These are phyloP conservation scores for Cynodonichthys magdalenae DNA, from an alignment of 2,797 vertebrate genomes.

Conservation along the genomic window DNA sequence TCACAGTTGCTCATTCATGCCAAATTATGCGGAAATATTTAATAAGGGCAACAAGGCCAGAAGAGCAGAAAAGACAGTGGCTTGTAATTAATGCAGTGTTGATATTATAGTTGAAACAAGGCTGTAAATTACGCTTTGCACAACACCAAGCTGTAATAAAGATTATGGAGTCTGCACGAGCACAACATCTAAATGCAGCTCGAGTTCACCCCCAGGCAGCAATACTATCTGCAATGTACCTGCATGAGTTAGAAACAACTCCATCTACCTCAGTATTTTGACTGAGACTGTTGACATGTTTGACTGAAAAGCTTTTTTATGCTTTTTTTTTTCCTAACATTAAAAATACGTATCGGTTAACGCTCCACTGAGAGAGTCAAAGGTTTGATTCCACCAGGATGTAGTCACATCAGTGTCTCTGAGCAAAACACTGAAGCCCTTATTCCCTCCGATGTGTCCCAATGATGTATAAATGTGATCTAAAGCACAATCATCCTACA, in stretches of 20 bases:
- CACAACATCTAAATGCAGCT: constrained; percentile 11
- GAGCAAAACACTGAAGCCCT: too few species aligned
- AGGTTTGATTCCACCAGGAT: too few species aligned
- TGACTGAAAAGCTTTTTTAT: too few species aligned
- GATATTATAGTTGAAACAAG: constrained; percentile 2
- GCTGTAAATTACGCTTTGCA: constrained; percentile 12
- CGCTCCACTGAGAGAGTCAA: too few species aligned
- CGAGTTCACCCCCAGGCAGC: constrained; percentile 1
- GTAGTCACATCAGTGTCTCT: too few species aligned
- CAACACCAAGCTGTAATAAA: background rate
- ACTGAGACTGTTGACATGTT: too few species aligned
- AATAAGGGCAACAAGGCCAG: constrained; percentile 28
- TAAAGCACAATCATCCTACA: too few species aligned
- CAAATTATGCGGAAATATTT: constrained; percentile 34
- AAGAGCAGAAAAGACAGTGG: constrained; percentile 6
- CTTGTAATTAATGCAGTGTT: constrained; percentile 20
- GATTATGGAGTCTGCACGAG: constrained; percentile 9
- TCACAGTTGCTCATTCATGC: constrained; percentile 22
- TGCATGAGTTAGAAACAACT: background rate
- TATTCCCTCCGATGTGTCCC: too few species aligned
- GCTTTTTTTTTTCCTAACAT: too few species aligned
- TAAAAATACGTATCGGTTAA: too few species aligned
- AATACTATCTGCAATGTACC: background rate
- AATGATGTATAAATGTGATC: too few species aligned
- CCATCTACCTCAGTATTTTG: too few species aligned